Conservation (phyloP, 2,888 invertebrate species). For the Teleiodes luculella region DNA sequence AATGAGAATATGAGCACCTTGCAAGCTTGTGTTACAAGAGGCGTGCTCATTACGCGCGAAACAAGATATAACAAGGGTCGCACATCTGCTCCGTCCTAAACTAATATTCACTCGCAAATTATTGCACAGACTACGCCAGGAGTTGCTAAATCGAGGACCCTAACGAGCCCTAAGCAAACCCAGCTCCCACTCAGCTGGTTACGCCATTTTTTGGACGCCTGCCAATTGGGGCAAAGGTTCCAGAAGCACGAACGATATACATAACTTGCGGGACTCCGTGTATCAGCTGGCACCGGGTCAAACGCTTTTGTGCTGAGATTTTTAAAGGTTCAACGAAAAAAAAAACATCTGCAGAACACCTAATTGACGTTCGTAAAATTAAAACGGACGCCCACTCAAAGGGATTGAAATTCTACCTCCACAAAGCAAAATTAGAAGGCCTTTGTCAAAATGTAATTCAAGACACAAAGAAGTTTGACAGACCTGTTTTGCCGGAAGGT, state of each 20-base stretch:
- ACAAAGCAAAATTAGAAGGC: background rate
- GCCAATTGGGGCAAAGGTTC: conserved; percentile 9
- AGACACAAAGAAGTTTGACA: background rate
- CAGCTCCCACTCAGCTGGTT: conserved; percentile 1
- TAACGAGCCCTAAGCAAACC: conserved; percentile 4
- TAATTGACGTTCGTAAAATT: background rate
- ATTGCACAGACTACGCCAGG: background rate
- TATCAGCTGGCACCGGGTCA: conserved; percentile 10
- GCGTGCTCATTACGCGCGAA: background rate
- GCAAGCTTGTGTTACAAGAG: too few relatives aligned
- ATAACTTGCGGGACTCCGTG: background rate
- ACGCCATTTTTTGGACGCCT: conserved; percentile 1
- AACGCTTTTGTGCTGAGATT: conserved; percentile 4
- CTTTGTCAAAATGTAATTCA: conserved; percentile 2
- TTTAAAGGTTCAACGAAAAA: background rate
- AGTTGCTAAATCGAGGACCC: conserved; percentile 1
- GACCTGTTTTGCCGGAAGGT: background rate
- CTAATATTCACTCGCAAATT: conserved; percentile 4
- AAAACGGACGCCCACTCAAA: background rate
- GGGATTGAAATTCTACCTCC: background rate
- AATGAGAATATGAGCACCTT: too few relatives aligned
- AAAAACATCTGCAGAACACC: background rate
- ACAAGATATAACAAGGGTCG: background rate
- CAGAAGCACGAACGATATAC: conserved; percentile 8
- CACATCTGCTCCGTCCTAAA: conserved; percentile 10